A percentile compares a stretch with the other conserved stretches of the same genome.
Conservation (phyloP, 2,797 vertebrate genomes). For the Steatocranus sp. region DNA sequence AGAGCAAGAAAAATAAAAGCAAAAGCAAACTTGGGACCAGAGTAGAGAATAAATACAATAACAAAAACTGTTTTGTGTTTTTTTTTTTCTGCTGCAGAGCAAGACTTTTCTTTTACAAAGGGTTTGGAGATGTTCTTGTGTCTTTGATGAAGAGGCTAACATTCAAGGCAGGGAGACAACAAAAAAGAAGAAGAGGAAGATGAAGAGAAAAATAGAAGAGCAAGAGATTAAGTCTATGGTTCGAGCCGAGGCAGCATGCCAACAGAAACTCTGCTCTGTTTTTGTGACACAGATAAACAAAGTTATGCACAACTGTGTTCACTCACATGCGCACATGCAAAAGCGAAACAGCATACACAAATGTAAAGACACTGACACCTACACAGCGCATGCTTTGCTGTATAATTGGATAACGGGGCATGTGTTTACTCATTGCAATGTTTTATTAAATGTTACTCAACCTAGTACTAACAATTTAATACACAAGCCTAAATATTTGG, state of each 20-base stretch:
- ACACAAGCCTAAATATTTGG: slow-evolving; percentile 59
- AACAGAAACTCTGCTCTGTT: slow-evolving; percentile 57
- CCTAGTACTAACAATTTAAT: slow-evolving; percentile 46
- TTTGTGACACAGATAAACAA: slow-evolving; percentile 24
- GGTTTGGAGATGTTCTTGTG: slow-evolving; percentile 25
- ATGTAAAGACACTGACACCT: not conserved
- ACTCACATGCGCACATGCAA: not conserved
- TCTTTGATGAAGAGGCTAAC: slow-evolving; percentile 49
- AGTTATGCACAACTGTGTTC: not conserved
- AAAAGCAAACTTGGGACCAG: not conserved
- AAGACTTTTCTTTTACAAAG: slow-evolving; percentile 23
- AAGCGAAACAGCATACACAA: not conserved
- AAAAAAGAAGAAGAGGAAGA: not conserved
- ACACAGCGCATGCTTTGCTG: not conserved
- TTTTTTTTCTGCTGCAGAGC: not conserved
- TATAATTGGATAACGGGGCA: slow-evolving; percentile 13
- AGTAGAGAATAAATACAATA: not conserved
- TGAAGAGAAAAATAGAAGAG: slow-evolving; percentile 22
- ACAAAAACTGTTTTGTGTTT: not conserved
- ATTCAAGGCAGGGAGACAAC: not conserved
- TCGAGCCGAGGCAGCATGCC: slow-evolving; percentile 44
- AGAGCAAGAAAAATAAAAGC: not conserved
- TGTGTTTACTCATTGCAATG: slow-evolving; percentile 32
- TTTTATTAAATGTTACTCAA: slow-evolving; percentile 60
- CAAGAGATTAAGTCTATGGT: slow-evolving; percentile 51